phyloP scores from a whole-genome alignment of 2,113 vertebrate genomes.

The Cariama cristata region DNA sequence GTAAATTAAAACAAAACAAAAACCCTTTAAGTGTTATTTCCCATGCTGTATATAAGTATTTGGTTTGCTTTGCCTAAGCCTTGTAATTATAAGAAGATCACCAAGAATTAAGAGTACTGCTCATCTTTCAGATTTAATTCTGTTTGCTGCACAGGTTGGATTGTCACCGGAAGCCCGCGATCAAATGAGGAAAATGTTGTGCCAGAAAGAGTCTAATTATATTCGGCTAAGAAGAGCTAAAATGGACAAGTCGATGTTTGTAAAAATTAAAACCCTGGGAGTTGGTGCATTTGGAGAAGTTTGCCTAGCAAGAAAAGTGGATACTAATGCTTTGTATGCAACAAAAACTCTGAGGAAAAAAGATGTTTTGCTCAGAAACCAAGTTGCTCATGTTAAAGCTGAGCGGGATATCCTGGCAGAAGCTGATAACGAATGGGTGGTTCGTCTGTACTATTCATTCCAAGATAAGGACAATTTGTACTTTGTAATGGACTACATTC shows the following conservation, averaged over 20 bases:
- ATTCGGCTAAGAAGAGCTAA: conserved; percentile 97
- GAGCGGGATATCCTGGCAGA: conserved; percentile 97
- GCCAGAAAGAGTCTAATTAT: conserved; percentile 98
- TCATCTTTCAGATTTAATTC: conserved; percentile 42
- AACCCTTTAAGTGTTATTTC: neutral
- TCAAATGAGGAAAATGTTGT: conserved; percentile 99
- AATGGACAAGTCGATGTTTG: conserved; percentile 99
- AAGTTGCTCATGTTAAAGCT: conserved; percentile 98
- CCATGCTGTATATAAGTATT: conserved; percentile 49
- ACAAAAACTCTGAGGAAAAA: conserved; percentile 99
- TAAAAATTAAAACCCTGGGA: conserved; percentile 96
- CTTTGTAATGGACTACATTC: conserved; percentile 99
- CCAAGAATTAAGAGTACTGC: conserved; percentile 25
- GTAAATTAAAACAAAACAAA: conserved; percentile 42
- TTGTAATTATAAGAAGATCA: conserved; percentile 18
- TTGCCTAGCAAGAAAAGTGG: conserved; percentile 94
- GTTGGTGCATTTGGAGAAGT: conserved; percentile 98
- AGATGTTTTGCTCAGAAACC: conserved; percentile 95
- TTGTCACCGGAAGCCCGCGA: conserved; percentile 95
- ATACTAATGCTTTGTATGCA: conserved; percentile 95
- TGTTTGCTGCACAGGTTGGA: conserved; percentile 87
- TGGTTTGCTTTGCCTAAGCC: conserved; percentile 53
- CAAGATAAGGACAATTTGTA: conserved; percentile 98
- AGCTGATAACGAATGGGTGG: conserved; percentile 99
- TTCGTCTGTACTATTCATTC: conserved; percentile 98